Base-by-base conservation (phyloP, 2,888 invertebrate species). In the Tillus elongatus region DNA sequence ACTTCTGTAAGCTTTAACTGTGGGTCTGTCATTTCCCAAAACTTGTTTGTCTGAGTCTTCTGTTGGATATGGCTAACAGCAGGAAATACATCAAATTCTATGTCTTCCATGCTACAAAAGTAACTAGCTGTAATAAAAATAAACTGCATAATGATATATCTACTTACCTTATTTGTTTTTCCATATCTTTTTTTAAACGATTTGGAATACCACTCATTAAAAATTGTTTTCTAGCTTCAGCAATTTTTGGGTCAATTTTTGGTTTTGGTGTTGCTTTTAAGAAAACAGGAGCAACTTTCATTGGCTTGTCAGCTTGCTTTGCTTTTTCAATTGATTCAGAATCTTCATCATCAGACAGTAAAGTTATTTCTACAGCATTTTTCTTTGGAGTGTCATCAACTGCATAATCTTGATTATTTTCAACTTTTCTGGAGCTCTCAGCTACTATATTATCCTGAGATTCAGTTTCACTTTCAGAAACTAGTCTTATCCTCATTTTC, bases 281-380 rank as follows among this genome's bases (percentile, higher is more conserved):
- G 61, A 86, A 86, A 30, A 86, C 68, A n/a, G 86, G 83, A 1
- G 85, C 85, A 28, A 82, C 54, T 62, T 79, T 81, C 28, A 60
- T 43, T 35, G 42, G 45, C 9, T 33, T 38, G 8, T 32, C 27
- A 28, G 6, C 26, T 26, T 27, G 32, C 8, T 41, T 42, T 29
- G 37, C n/a, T n/a, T n/a, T n/a, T n/a, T n/a, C n/a, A n/a, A n/a
- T n/a, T n/a, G n/a, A n/a, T n/a, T n/a, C n/a, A n/a, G n/a, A n/a
- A n/a, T n/a, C n/a, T n/a, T n/a, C n/a, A n/a, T n/a, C n/a, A n/a
- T n/a, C 11, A 29, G 29, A 29, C 6, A 11, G 6, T 10, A 13
- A 2, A 24, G 9, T 6, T 2, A 29, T n/a, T 32, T 13, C 11
- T 32, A 8, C 15, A 13, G 6, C 10, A 13, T 14, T 14, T 13